A percentile compares a stretch with the other conserved stretches of the same genome.
Evolutionary conservation across 2,888 invertebrate species (phyloP).

Genomic region (Eupithecia dodoneata): DNA sequence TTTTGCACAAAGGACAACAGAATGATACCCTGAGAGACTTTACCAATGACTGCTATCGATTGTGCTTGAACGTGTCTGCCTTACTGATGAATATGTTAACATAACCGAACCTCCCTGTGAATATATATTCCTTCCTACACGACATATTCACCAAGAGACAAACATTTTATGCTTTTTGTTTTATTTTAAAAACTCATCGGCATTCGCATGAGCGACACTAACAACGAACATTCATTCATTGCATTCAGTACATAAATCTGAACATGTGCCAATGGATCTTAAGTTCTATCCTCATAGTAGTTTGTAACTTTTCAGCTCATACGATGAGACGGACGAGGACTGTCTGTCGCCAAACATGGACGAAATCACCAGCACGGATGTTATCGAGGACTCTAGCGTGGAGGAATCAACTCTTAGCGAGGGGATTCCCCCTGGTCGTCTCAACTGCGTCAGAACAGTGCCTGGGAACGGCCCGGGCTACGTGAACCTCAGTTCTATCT

Average conservation of each 20-base stretch:
- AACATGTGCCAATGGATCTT: slow-evolving; percentile 19
- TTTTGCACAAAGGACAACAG: slow-evolving; percentile 55
- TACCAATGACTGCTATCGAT: slow-evolving; percentile 59
- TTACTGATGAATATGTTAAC: slow-evolving; percentile 76
- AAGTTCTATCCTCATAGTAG: slow-evolving; percentile 2
- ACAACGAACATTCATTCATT: slow-evolving; percentile 66
- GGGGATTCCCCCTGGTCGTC: slow-evolving; percentile 46
- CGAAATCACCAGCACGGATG: slow-evolving; percentile 82
- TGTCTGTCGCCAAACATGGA: slow-evolving; percentile 88
- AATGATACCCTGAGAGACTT: slow-evolving; percentile 41
- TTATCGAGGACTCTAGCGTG: slow-evolving; percentile 76
- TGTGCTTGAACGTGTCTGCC: slow-evolving; percentile 77
- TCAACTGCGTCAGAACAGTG: slow-evolving; percentile 46
- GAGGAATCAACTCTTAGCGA: slow-evolving; percentile 77
- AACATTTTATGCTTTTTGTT: slow-evolving; percentile 71
- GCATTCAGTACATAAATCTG: slow-evolving; percentile 78
- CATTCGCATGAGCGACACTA: slow-evolving; percentile 75
- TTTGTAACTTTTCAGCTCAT: slow-evolving; percentile 82
- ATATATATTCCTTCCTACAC: slow-evolving; percentile 57
- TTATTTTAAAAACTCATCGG: slow-evolving; percentile 63
- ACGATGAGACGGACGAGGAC: slow-evolving; percentile 88
- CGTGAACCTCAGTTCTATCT: slow-evolving; percentile 80
- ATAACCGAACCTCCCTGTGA: slow-evolving; percentile 57
- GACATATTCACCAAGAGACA: slow-evolving; percentile 44
- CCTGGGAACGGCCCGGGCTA: slow-evolving; percentile 53